Conservation (phyloP, 1,140 invertebrate genomes). For the Asbolus verrucosus region DNA sequence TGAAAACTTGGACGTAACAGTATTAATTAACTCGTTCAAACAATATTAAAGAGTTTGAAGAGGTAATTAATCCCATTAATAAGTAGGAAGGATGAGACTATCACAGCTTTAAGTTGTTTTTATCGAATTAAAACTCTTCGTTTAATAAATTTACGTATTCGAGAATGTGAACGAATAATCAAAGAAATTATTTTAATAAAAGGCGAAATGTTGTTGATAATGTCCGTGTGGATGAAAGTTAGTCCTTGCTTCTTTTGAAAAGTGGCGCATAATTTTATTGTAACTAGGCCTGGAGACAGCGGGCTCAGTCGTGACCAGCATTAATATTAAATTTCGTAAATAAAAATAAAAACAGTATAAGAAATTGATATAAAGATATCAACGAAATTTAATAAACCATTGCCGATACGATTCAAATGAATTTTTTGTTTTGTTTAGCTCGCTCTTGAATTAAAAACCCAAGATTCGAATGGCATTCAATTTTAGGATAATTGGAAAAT, state of each 20-base stretch:
- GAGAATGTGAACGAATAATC: background rate
- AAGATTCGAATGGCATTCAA: too few species aligned
- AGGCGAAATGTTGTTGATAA: slow-evolving; percentile 11
- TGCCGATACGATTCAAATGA: slow-evolving; percentile 7
- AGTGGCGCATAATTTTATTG: slow-evolving; percentile 42
- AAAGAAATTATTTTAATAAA: too few species aligned
- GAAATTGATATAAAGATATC: slow-evolving; percentile 43
- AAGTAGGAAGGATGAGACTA: slow-evolving; percentile 36
- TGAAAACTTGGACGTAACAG: slow-evolving; percentile 23
- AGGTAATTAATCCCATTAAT: slow-evolving; percentile 35
- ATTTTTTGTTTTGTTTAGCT: slow-evolving; percentile 14
- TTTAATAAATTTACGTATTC: slow-evolving; percentile 31
- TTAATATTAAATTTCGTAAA: slow-evolving; percentile 42
- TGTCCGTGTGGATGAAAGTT: slow-evolving; percentile 18
- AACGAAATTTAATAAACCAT: slow-evolving; percentile 32
- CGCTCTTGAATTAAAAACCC: slow-evolving; percentile 10
- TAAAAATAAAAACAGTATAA: slow-evolving; percentile 43
- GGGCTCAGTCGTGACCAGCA: slow-evolving; percentile 39
- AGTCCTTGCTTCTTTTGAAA: slow-evolving; percentile 32
- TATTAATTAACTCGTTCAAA: slow-evolving; percentile 36
- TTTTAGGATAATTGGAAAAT: too few species aligned
- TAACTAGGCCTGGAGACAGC: slow-evolving; percentile 30
- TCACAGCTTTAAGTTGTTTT: slow-evolving; percentile 26
- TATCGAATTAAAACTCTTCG: slow-evolving; percentile 27
- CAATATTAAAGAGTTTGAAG: slow-evolving; percentile 32